Conservation (phyloP, 1,140 invertebrate species). For the Platorchestia sp. region DNA sequence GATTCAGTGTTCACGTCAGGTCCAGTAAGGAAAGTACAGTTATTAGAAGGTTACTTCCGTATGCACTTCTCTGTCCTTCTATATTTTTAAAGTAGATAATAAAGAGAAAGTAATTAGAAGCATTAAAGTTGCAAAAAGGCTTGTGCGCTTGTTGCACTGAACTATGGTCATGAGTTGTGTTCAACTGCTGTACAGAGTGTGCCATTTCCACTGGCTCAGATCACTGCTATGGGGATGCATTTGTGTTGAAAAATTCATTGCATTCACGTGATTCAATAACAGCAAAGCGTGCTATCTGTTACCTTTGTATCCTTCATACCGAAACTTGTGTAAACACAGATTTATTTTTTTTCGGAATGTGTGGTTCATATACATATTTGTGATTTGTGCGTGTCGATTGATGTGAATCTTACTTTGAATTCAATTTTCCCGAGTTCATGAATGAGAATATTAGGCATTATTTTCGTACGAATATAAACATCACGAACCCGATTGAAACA, state of each 20-base stretch:
- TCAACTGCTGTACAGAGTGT: slow-evolving; percentile 23
- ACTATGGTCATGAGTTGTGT: slow-evolving; percentile 11
- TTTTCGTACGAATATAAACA: not conserved
- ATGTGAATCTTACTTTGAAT: not conserved
- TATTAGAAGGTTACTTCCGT: slow-evolving; percentile 38
- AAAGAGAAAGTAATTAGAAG: slow-evolving; percentile 42
- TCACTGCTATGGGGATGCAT: slow-evolving; percentile 16
- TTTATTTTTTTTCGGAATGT: not conserved
- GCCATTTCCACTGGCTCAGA: not conserved
- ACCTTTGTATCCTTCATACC: not conserved
- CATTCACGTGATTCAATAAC: not conserved
- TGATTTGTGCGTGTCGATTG: not conserved
- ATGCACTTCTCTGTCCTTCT: not conserved
- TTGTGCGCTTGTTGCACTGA: slow-evolving; percentile 32
- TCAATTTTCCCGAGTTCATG: not conserved
- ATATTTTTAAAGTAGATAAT: not conserved
- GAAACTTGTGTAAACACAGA: not conserved
- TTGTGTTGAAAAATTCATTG: not conserved
- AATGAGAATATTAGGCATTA: not conserved
- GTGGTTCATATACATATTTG: not conserved
- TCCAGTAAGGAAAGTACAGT: slow-evolving; percentile 47
- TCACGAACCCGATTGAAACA: not conserved
- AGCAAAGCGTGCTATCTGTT: not conserved
- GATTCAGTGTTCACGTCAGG: slow-evolving; percentile 48
- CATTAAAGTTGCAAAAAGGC: slow-evolving; percentile 43